Percentiles rank a stretch among this genome's conserved stretches.
These are phyloP conservation scores for Hermaeophaga mercurialis DNA, from an alignment of 2,888 invertebrate species.

Conservation along the genomic window DNA sequence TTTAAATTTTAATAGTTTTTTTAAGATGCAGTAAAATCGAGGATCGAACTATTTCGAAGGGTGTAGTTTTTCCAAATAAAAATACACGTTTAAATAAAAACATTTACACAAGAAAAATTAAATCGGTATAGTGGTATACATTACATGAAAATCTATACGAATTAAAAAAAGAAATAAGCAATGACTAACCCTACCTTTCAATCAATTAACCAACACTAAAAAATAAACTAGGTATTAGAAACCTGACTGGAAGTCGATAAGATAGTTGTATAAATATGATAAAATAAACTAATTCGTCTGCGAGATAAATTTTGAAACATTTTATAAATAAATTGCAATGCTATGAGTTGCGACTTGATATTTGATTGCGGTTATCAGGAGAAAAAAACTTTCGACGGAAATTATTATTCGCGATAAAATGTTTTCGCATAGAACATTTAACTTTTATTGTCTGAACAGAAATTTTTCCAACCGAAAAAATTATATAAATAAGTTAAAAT, in stretches of 20 bases:
- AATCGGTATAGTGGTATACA: too few species aligned
- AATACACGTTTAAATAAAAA: too few species aligned
- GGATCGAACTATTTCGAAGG: too few species aligned
- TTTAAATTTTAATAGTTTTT: too few species aligned
- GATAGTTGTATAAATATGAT: constrained; percentile 9
- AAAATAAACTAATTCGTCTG: constrained; percentile 3
- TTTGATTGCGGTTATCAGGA: not conserved
- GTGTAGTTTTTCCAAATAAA: too few species aligned
- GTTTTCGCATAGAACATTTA: not conserved
- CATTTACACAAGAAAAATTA: too few species aligned
- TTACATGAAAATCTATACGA: too few species aligned
- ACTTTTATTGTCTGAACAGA: too few species aligned
- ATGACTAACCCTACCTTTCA: not conserved
- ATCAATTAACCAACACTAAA: not conserved
- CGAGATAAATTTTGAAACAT: constrained; percentile 1
- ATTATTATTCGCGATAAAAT: not conserved
- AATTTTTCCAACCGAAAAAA: too few species aligned
- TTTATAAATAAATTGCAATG: constrained; percentile 3
- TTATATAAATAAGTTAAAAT: too few species aligned
- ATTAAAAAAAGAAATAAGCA: too few species aligned
- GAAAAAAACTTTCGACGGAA: not conserved
- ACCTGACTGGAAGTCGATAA: constrained; percentile 13
- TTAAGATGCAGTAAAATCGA: too few species aligned
- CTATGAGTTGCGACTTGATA: not conserved
- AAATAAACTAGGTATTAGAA: not conserved